phyloP scores from a whole-genome alignment of 2,797 vertebrate genomes.

The Odontamblyopus lacepedii region DNA sequence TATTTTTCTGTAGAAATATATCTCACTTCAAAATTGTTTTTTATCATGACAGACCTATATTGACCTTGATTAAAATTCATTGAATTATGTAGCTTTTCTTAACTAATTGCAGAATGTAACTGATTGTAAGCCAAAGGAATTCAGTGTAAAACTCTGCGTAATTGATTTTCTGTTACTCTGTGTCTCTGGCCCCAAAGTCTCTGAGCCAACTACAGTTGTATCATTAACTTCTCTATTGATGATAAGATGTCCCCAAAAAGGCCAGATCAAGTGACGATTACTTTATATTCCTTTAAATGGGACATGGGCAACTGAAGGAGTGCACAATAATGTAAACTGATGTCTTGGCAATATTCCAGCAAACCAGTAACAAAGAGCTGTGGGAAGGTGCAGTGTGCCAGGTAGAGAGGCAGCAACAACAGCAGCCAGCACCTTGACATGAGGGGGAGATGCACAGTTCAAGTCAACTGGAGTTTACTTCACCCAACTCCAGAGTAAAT shows the following conservation, averaged over 20 bases:
- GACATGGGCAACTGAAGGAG: slow-evolving; percentile 60
- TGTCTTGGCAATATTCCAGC: slow-evolving; percentile 61
- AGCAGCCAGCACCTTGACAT: slow-evolving; percentile 35
- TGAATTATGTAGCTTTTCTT: not conserved
- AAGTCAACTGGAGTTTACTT: slow-evolving; percentile 27
- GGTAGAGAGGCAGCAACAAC: slow-evolving; percentile 67
- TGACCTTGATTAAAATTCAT: too few relatives aligned
- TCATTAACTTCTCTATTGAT: slow-evolving; percentile 28
- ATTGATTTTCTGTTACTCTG: not conserved
- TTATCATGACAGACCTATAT: too few relatives aligned
- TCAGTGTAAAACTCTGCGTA: not conserved
- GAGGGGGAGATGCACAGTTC: slow-evolving; percentile 28
- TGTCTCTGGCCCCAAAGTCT: slow-evolving; percentile 10
- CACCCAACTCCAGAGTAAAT: slow-evolving; percentile 22
- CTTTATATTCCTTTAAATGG: slow-evolving; percentile 43
- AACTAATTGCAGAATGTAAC: not conserved
- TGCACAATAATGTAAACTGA: slow-evolving; percentile 56
- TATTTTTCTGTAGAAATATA: too few relatives aligned
- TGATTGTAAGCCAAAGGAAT: not conserved
- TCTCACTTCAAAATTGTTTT: too few relatives aligned
- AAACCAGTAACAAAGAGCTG: slow-evolving; percentile 71
- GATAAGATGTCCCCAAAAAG: slow-evolving; percentile 36
- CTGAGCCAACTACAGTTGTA: slow-evolving; percentile 20
- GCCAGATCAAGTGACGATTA: slow-evolving; percentile 62
- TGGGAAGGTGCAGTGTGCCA: slow-evolving; percentile 58